Percentiles rank a stretch among this genome's conserved stretches.
These are phyloP conservation scores for Drosophila santomea DNA, from an alignment of 1,140 invertebrate genomes.

Conservation along the genomic window DNA sequence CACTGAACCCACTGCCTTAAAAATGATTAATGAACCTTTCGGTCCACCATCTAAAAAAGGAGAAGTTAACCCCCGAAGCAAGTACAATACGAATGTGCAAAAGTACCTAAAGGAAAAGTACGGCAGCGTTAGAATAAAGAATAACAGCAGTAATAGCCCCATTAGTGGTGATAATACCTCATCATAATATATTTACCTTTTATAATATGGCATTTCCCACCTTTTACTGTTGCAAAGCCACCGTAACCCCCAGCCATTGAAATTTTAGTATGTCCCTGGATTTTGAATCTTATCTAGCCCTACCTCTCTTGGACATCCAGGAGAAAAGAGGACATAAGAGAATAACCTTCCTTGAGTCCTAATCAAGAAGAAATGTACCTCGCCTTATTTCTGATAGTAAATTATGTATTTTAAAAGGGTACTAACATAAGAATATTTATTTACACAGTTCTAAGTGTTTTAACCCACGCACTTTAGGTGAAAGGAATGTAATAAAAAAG, in stretches of 20 bases:
- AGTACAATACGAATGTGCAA: conserved; percentile 66
- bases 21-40: background rate
- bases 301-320: background rate
- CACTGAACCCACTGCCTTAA: conserved; percentile 11
- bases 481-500: background rate
- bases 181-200: background rate
- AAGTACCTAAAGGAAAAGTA: conserved; percentile 63
- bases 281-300: background rate
- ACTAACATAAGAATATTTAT: conserved; percentile 9
- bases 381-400: conserved; percentile 30
- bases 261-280: conserved; percentile 7
- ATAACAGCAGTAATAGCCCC: background rate
- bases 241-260: background rate
- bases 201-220: background rate
- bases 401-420: conserved; percentile 10
- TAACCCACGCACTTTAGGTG: conserved; percentile 8
- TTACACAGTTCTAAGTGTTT: conserved; percentile 7
- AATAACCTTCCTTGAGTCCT: background rate
- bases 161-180: background rate
- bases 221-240: background rate
- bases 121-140: conserved; percentile 28
- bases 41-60: background rate
- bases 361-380: conserved; percentile 16
- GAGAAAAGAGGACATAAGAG: background rate
- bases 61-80: conserved; percentile 45